A percentile compares a stretch with the other conserved stretches of the same genome.
phyloP scores from a whole-genome alignment of 2,113 vertebrate genomes.

The Helogale parvula region DNA sequence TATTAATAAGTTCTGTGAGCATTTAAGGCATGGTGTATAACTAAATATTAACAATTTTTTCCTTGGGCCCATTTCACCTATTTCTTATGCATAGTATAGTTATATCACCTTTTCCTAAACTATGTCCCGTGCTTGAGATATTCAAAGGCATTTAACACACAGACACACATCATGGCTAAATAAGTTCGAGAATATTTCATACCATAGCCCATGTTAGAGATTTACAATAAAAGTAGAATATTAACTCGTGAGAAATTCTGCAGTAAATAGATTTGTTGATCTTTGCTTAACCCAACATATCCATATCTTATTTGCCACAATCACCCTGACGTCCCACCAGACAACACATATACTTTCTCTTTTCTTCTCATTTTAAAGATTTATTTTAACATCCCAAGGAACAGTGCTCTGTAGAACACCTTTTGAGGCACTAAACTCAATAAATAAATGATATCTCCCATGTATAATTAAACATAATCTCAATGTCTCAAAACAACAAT shows the following conservation, averaged over 20 bases:
- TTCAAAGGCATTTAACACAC: neutral
- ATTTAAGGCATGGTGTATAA: neutral
- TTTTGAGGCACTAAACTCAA: conserved; percentile 42
- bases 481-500: conserved; percentile 40
- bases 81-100: neutral
- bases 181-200: neutral
- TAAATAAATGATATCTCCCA: conserved; percentile 54
- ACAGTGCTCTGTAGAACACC: conserved; percentile 14
- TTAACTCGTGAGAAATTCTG: neutral
- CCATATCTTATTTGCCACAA: neutral
- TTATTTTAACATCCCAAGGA: conserved; percentile 19
- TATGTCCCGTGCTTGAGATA: neutral
- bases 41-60: neutral
- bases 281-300: conserved; percentile 25
- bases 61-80: neutral
- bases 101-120: neutral
- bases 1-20: neutral
- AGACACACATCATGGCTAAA: neutral
- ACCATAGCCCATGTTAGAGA: neutral
- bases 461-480: conserved; percentile 64
- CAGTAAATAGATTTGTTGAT: neutral
- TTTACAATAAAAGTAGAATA: neutral
- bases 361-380: neutral
- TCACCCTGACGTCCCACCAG: neutral
- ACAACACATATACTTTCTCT: neutral